These are phyloP conservation scores for Oxytorus armatus DNA, from an alignment of 2,888 invertebrate genomes.

Conservation along the genomic window DNA sequence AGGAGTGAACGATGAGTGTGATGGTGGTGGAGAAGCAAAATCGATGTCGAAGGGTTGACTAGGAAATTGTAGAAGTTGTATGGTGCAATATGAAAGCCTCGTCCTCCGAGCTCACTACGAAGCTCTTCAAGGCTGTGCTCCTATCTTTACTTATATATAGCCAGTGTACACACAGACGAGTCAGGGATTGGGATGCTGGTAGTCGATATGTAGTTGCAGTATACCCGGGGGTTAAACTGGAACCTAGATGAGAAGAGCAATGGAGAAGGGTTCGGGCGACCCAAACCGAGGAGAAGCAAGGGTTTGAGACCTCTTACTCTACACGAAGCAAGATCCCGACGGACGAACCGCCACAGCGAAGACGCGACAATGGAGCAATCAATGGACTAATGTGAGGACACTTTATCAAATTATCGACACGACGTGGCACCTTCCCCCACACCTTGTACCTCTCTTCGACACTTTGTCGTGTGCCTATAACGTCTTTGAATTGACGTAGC, in stretches of 20 bases:
- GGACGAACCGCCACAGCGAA: conserved; percentile 46
- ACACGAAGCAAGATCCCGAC: conserved; percentile 70
- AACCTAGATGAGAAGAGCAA: conserved; percentile 69
- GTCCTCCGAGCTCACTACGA: conserved; percentile 41
- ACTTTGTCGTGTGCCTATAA: conserved; percentile 53
- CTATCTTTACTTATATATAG: conserved; percentile 17
- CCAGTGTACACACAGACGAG: conserved; percentile 6
- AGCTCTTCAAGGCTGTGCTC: conserved; percentile 44
- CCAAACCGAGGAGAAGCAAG: conserved; percentile 63
- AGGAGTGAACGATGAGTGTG: conserved; percentile 32
- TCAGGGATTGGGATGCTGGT: conserved; percentile 25
- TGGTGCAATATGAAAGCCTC: conserved; percentile 57
- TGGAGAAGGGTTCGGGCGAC: conserved; percentile 69
- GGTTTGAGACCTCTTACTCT: conserved; percentile 76
- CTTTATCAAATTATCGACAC: conserved; percentile 84
- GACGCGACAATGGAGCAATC: conserved; percentile 83
- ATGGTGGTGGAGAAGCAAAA: conserved; percentile 45
- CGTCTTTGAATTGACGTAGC: conserved; percentile 45
- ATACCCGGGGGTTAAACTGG: conserved; percentile 27
- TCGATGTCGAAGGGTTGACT: conserved; percentile 59
- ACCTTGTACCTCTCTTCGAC: conserved; percentile 70
- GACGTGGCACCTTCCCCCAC: conserved; percentile 77
- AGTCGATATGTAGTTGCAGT: conserved; percentile 32
- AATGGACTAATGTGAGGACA: conserved; percentile 84
- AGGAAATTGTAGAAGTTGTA: conserved; percentile 62